These are phyloP conservation scores for Holothuria glaberrima DNA, from an alignment of 35 echinoderm and acorn worm species.

Conservation along the genomic window DNA sequence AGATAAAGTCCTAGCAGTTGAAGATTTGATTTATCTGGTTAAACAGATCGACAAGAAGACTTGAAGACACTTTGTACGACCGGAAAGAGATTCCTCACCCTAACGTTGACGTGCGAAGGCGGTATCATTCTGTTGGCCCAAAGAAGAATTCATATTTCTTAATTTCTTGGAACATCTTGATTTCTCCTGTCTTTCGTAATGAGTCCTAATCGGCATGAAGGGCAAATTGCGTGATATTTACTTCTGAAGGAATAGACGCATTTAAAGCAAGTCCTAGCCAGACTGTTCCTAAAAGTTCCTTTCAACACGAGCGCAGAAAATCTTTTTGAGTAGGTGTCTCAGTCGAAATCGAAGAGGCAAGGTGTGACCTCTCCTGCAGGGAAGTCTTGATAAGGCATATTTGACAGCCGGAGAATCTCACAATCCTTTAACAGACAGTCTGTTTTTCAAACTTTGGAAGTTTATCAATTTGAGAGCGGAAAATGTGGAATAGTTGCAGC, in stretches of 20 bases:
- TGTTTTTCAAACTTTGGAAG: not conserved
- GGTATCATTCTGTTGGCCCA: not conserved
- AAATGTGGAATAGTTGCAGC: not conserved
- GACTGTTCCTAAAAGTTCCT: no score
- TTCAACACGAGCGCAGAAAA: not conserved
- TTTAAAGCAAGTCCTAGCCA: no score
- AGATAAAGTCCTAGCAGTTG: not conserved
- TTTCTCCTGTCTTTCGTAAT: not conserved
- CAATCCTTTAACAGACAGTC: not conserved
- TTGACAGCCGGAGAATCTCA: not conserved
- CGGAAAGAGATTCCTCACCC: no score
- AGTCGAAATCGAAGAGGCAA: not conserved
- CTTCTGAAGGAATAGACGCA: no score
- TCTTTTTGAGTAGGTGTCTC: not conserved
- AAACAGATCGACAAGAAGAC: slow-evolving; percentile 4
- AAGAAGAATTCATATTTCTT: not conserved
- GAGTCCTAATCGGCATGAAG: not conserved
- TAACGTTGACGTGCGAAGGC: not conserved
- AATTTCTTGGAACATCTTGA: not conserved
- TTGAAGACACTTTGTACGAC: not conserved
- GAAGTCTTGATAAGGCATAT: not conserved
- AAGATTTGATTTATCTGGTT: slow-evolving; percentile 34
- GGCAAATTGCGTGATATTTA: not conserved
- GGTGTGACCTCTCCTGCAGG: not conserved
- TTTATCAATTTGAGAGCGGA: not conserved